Evolutionary conservation across 2,888 invertebrate species (phyloP).

Genomic region (Blastobasis adustella): DNA sequence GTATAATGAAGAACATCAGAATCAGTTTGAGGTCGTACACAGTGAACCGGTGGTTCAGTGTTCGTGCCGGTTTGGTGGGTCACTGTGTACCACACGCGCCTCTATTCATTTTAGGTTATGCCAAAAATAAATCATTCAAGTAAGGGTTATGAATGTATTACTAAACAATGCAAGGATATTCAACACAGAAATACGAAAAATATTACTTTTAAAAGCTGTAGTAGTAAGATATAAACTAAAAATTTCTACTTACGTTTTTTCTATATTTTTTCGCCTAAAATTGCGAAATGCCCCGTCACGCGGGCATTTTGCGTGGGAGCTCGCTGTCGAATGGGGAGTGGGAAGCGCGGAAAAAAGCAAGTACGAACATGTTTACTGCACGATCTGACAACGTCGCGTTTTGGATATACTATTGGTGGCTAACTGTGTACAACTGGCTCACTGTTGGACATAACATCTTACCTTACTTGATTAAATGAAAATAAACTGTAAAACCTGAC

Average conservation of each 20-base stretch:
- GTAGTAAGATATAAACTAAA: background rate
- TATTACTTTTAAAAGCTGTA: background rate
- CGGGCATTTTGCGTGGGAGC: background rate
- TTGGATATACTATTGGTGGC: background rate
- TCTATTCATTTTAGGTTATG: background rate
- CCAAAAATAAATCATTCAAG: background rate
- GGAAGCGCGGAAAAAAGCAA: background rate
- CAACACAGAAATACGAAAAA: background rate
- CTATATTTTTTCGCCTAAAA: background rate
- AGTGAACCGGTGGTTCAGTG: background rate
- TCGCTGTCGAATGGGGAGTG: background rate
- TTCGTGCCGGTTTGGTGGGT: background rate
- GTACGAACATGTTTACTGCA: background rate
- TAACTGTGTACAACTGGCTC: background rate
- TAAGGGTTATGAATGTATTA: background rate
- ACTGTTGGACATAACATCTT: background rate
- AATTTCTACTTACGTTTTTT: background rate
- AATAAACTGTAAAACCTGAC: background rate
- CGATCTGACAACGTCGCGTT: background rate
- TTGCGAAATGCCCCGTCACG: background rate
- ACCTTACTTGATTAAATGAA: too few species aligned
- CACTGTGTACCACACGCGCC: background rate
- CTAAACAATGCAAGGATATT: background rate
- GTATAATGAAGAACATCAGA: background rate
- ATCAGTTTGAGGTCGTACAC: background rate